Evolutionary conservation across 2,797 vertebrate species (phyloP).

Genomic region (Anableps anableps): DNA sequence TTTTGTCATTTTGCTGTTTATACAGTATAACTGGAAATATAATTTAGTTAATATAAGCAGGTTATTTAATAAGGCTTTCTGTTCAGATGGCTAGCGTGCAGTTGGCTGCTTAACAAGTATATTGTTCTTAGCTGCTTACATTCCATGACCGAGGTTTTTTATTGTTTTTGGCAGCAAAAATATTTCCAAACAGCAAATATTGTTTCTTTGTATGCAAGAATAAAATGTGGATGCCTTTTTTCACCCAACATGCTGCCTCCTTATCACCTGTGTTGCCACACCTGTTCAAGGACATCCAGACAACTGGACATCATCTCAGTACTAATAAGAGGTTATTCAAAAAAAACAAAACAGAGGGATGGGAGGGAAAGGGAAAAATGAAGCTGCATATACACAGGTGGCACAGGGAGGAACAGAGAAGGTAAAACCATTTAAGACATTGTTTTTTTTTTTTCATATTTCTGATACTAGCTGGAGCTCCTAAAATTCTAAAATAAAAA

Average conservation of each 20-base stretch:
- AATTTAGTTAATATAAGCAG: neutral
- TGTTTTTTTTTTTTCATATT: slow-evolving; percentile 2
- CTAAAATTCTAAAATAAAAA: no score
- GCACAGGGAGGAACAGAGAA: neutral
- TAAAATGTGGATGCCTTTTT: no score
- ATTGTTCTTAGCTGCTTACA: no score
- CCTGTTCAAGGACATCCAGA: slow-evolving; percentile 52
- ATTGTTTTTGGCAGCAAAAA: no score
- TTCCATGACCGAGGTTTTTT: no score
- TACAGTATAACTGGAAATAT: neutral
- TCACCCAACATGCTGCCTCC: slow-evolving; percentile 12
- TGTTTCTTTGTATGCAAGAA: no score
- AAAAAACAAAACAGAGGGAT: slow-evolving; percentile 45
- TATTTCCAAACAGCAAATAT: no score
- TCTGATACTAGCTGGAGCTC: slow-evolving; percentile 2
- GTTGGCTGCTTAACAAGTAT: neutral
- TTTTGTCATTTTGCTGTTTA: neutral
- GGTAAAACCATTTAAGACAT: slow-evolving; percentile 26
- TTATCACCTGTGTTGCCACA: slow-evolving; percentile 30
- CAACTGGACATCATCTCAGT: slow-evolving; percentile 40
- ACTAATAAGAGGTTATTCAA: slow-evolving; percentile 20
- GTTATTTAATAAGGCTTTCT: neutral
- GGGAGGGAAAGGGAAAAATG: slow-evolving; percentile 14
- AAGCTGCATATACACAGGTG: slow-evolving; percentile 6
- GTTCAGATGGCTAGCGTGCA: neutral